Percentiles rank a stretch among this genome's conserved stretches.
Conservation (phyloP, 92 coral and sea anemone species). For the Galaxea fascicularis region DNA sequence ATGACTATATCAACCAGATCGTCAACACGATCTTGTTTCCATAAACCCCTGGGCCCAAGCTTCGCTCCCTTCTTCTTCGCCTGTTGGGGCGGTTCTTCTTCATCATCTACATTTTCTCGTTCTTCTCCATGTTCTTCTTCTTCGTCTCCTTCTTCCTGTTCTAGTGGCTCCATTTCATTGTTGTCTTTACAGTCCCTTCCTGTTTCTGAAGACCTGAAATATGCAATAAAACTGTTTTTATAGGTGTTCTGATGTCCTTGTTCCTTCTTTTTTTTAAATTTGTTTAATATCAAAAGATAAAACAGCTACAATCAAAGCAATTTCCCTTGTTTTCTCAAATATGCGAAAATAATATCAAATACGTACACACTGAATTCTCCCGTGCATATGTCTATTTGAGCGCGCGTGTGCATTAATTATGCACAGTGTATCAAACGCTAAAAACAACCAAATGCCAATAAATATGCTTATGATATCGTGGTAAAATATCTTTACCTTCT, state of each 20-base stretch:
- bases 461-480: conserved; percentile 4
- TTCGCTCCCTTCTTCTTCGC: too few relatives aligned
- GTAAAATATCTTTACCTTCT: conserved; percentile 1
- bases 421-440: not conserved
- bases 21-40: not conserved
- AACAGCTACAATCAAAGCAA: too few relatives aligned
- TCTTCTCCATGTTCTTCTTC: not conserved
- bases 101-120: not conserved
- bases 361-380: not conserved
- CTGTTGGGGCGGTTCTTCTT: too few relatives aligned
- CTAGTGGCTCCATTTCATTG: too few relatives aligned
- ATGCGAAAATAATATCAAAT: too few relatives aligned
- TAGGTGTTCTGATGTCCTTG: not conserved
- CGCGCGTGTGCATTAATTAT: not conserved
- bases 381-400: conserved; percentile 3
- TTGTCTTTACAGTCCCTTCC: not conserved
- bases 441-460: not conserved
- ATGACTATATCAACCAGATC: too few relatives aligned
- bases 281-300: not conserved
- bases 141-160: too few relatives aligned
- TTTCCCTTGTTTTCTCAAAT: too few relatives aligned
- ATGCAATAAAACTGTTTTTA: too few relatives aligned
- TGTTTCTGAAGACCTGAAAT: too few relatives aligned
- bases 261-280: not conserved
- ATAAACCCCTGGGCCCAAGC: too few relatives aligned